Evolutionary conservation across 2,113 vertebrate genomes (phyloP).

Genomic region (Passerina amoena): DNA sequence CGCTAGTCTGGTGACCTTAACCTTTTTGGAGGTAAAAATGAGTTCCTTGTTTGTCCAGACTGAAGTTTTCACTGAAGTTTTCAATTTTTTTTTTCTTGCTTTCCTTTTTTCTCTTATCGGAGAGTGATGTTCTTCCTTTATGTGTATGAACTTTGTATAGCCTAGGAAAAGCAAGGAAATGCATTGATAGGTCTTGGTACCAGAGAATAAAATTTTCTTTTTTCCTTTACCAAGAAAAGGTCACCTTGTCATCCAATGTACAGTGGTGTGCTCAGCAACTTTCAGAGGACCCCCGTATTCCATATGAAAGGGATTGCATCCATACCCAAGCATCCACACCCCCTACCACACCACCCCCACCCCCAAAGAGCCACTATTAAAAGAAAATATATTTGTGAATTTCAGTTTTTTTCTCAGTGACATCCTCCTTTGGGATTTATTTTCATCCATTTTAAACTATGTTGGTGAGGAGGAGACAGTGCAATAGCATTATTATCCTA

Average conservation of each 20-base stretch:
- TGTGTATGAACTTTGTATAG: not conserved
- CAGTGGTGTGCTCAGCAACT: not conserved
- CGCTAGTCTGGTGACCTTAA: constrained; percentile 20
- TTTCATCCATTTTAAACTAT: not conserved
- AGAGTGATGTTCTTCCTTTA: not conserved
- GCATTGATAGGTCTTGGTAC: not conserved
- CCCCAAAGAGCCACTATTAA: not conserved
- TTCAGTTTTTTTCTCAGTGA: not conserved
- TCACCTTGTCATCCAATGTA: not conserved
- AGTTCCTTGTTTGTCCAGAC: constrained; percentile 15
- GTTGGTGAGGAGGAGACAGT: not conserved
- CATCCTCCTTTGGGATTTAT: not conserved
- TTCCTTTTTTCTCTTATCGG: not conserved
- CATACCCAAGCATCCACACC: not conserved
- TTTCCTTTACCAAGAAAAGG: not conserved
- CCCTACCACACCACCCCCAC: rapidly evolving
- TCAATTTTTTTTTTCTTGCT: not conserved
- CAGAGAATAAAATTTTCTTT: not conserved
- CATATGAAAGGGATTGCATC: not conserved
- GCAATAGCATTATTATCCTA: not conserved
- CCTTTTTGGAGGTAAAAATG: constrained; percentile 49
- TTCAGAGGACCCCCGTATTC: not conserved
- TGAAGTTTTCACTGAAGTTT: constrained; percentile 14
- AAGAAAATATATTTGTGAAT: not conserved
- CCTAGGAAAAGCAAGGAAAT: not conserved